Evolutionary conservation across 1,140 invertebrate species (phyloP).

Genomic region (Babylonia areolata): DNA sequence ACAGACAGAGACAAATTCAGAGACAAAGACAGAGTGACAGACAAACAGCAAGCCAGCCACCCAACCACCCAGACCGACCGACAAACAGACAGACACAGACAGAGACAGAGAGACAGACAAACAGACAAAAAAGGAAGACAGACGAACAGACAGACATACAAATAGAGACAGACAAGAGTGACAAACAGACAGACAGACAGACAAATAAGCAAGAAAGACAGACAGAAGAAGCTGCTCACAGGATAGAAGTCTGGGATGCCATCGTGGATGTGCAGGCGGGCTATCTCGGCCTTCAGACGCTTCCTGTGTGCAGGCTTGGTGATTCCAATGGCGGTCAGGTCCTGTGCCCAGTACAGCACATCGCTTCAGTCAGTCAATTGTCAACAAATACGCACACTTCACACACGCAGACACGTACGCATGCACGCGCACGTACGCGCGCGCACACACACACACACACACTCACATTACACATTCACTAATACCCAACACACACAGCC

Average conservation of each 20-base stretch:
- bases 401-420: neutral
- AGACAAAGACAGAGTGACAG: neutral
- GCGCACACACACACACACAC: neutral
- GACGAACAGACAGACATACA: neutral
- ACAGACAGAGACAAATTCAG: neutral
- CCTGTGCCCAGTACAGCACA: conserved; percentile 75
- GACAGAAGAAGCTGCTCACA: conserved; percentile 53
- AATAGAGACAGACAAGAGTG: neutral
- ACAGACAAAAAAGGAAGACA: neutral
- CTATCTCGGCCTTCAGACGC: conserved; percentile 96
- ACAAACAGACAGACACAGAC: neutral
- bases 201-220: no score
- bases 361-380: no score
- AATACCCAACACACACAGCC: no score
- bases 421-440: neutral
- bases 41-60: neutral
- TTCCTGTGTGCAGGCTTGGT: conserved; percentile 98
- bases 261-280: conserved; percentile 94
- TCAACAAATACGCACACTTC: neutral
- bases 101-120: neutral
- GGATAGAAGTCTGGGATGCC: conserved; percentile 78
- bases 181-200: no score
- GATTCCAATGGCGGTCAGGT: conserved; percentile 88
- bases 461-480: neutral
- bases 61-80: neutral